Evolutionary conservation across 1,140 invertebrate genomes (phyloP), one percentile per base, ranked within the genome.

Genomic region (Pectinophora gossypiella): DNA sequence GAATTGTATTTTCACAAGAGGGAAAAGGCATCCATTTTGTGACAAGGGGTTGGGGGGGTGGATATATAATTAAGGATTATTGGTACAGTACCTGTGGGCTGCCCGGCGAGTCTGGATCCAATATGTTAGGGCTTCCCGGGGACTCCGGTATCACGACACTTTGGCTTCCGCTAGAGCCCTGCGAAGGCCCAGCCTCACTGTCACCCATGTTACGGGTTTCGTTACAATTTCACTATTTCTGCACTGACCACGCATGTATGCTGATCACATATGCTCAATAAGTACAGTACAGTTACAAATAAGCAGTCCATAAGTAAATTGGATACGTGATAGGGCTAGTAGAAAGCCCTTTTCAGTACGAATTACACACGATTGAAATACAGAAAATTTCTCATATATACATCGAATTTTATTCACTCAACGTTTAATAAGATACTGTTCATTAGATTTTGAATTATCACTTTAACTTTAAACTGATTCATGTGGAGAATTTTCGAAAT

Each of bases 111-210:
- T 52, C 49, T 18, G 55, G 49, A 21, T 59, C 59, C 7, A 61
- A 32, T 16, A 59, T 44, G 21, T 48, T 52, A 19, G 59, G 59
- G 22, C 63, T 66, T 3, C 48, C 56, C 10, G 63, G 53, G 5
- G 53, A 55, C 16, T 59, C 56, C 9, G 45, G 43, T 0, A 54
- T 48, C 18, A 47, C 16, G 23, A 51, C 32, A 48, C 45, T 46
- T 15, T 16, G 13, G 36, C 36, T 40, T 12, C 6, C 4, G 15
- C 27, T 32, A 9, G 9, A n/a, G 27, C 27, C 27, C 7, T 32
- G 27, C 27, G 27, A 32, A 2, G 27, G 27, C 2, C 27, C 27
- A 12, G 27, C 27, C 7, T 32, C 27, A 12, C n/a, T n/a, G 27
- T 32, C 27, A n/a, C 27, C 27, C 27, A 32, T 32, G 9, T 7